phyloP scores from a whole-genome alignment of 2,888 invertebrate species.

The Chironomus tentans region DNA sequence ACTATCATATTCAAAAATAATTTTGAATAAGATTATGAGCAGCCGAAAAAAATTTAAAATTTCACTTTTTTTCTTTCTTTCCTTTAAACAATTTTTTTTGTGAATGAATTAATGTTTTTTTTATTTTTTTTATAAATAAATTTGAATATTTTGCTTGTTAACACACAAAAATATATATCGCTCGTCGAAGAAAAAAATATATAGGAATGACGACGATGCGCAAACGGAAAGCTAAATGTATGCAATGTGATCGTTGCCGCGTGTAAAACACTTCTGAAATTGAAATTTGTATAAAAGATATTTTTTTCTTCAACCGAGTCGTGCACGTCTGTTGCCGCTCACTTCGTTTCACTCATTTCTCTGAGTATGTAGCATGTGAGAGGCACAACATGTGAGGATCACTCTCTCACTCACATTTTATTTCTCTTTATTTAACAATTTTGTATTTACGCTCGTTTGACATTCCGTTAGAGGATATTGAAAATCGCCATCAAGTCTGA shows the following conservation, averaged over 20 bases:
- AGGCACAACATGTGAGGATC: background rate
- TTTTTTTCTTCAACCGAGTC: background rate
- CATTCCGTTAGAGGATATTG: background rate
- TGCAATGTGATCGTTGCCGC: background rate
- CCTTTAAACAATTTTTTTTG: background rate
- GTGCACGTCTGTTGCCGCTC: background rate
- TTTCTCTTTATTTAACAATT: no score
- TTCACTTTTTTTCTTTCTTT: background rate
- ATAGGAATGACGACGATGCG: background rate
- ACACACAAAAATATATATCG: background rate
- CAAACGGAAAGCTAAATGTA: background rate
- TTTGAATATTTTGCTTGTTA: conserved; percentile 1
- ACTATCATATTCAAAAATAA: background rate
- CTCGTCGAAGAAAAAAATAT: no score
- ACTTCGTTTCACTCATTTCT: background rate
- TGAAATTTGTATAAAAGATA: background rate
- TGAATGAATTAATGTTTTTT: conserved; percentile 1
- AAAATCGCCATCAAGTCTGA: background rate
- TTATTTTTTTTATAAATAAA: background rate
- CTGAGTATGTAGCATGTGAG: background rate
- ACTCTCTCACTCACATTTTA: background rate
- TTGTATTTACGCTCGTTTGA: background rate
- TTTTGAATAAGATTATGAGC: background rate
- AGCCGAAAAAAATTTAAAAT: background rate
- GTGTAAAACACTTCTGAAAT: conserved; percentile 4